Evolutionary conservation across 2,888 invertebrate species (phyloP), one percentile per base, ranked within the genome.

Genomic region (Leuctra nigra): DNA sequence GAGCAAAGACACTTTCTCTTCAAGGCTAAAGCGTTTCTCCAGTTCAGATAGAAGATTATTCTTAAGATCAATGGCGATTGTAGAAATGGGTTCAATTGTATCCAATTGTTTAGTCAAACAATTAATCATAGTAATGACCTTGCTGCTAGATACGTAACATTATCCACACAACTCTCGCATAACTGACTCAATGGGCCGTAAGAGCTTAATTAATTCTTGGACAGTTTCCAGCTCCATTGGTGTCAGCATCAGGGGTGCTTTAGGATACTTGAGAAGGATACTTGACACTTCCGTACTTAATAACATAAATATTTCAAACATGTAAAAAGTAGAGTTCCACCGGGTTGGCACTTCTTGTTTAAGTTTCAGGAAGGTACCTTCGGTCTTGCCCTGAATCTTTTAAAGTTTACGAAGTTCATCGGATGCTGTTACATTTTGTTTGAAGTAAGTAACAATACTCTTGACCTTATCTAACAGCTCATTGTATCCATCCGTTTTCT

Each of bases 381-480:
- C 61, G 11, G 60, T 59, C 24, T 61, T 63, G n/a, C 61, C 25
- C n/a, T 60, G 56, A 14, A 53, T 33, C 6, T 53, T 20, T 44
- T 59, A 50, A 2, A 46, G 22, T 16, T 35, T 39, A 46, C 58
- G 39, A 33, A 64, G 54, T 47, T 53, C 54, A 54, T 64, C 61
- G n/a, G 61, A 48, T n/a, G 62, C 64, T 38, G 29, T 29, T 6
- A 59, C 57, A 9, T 61, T 63, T 53, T 60, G 53, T 16, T 64
- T 62, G 44, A 63, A 64, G 57, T 57, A 65, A n/a, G 61, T 54
- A 1, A 64, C 63, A n/a, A 64, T 64, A 0, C 25, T 33, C 56
- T 66, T 64, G 11, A 64, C 57, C 56, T 61, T 61, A 24, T 46
- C 50, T 23, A 59, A 53, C 25, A 62, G 20, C 16, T 48, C n/a